Evolutionary conservation across 1,140 invertebrate genomes (phyloP).

Genomic region (Microplitis demolitor): DNA sequence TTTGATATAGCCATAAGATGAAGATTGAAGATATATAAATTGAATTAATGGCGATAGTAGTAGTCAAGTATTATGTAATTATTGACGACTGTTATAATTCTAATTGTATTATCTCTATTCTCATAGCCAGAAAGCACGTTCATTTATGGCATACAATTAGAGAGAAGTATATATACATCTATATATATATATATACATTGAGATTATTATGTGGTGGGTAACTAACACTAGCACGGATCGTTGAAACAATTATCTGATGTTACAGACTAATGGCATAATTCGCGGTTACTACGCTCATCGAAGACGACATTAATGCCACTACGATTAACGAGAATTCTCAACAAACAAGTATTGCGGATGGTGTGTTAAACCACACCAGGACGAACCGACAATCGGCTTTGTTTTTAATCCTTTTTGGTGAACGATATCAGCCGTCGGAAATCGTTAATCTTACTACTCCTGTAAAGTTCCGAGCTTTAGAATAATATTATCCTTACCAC

Average conservation of each 20-base stretch:
- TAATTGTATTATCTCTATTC: no score
- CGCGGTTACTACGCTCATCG: neutral
- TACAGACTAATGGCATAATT: neutral
- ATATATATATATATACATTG: neutral
- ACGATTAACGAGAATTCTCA: neutral
- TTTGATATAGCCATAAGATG: no score
- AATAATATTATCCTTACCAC: no score
- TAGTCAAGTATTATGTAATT: no score
- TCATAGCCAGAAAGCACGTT: no score
- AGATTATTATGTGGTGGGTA: neutral
- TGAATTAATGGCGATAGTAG: no score
- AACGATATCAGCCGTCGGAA: neutral
- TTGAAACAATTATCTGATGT: neutral
- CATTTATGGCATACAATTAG: no score
- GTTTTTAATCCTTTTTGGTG: neutral
- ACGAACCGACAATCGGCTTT: neutral
- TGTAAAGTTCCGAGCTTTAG: no score
- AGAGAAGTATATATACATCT: neutral
- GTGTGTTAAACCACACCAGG: neutral
- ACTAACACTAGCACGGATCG: neutral
- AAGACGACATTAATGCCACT: neutral
- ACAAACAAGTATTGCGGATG: neutral
- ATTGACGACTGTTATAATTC: no score
- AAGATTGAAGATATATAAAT: no score
- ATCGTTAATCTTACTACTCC: neutral